A percentile compares a stretch with the other conserved stretches of the same genome.
These are phyloP conservation scores for Mustela erminea DNA, from an alignment of 2,797 vertebrate genomes.

Conservation along the genomic window DNA sequence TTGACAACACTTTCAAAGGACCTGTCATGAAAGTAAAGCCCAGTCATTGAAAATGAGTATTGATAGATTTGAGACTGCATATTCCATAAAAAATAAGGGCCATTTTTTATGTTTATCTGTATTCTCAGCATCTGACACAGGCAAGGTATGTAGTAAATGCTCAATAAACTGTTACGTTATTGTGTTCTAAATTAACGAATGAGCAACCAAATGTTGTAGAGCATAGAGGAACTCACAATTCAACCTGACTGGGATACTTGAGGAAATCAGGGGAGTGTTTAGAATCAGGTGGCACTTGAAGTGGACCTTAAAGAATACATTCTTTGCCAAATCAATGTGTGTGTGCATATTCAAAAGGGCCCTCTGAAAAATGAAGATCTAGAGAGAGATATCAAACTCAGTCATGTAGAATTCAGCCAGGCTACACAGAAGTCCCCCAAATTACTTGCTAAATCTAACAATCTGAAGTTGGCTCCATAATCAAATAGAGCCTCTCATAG, in stretches of 20 bases:
- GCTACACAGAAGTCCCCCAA: neutral
- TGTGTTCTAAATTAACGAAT: neutral
- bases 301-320: neutral
- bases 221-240: neutral
- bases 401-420: neutral
- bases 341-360: neutral
- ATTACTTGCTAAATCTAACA: neutral
- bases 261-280: neutral
- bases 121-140: neutral
- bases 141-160: neutral
- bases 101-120: neutral
- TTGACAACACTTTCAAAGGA: neutral
- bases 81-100: neutral
- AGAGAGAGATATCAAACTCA: neutral
- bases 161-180: neutral
- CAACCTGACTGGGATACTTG: neutral
- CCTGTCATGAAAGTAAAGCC: neutral
- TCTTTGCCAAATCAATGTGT: neutral
- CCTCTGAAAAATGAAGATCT: neutral
- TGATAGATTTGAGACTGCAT: neutral
- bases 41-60: neutral
- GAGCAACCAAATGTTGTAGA: neutral
- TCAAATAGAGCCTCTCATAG: neutral
- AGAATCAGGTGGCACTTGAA: neutral
- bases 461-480: neutral